Evolutionary conservation across 1,140 invertebrate genomes (phyloP).

Genomic region (Tetragonula clypearis): DNA sequence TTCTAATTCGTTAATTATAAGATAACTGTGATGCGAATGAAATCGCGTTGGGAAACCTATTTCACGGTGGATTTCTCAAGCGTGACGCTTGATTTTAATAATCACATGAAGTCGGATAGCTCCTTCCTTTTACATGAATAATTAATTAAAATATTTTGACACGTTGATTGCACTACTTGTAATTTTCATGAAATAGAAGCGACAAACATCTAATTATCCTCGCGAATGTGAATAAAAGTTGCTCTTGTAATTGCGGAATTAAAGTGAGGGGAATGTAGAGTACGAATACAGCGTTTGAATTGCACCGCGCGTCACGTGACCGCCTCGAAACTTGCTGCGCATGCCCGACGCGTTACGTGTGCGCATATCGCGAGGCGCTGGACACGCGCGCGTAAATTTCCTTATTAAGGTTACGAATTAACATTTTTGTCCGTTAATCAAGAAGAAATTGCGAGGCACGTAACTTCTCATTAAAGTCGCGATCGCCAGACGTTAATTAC

Average conservation of each 20-base stretch:
- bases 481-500: constrained; percentile 57
- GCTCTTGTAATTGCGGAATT: not conserved
- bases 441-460: constrained; percentile 30
- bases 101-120: not conserved
- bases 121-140: not conserved
- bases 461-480: constrained; percentile 62
- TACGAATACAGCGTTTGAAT: constrained; percentile 17
- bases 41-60: constrained; percentile 32
- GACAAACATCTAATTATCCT: not conserved
- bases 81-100: constrained; percentile 33
- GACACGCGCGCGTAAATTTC: constrained; percentile 24
- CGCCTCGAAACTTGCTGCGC: not conserved
- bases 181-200: not conserved
- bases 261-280: not conserved
- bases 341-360: not conserved
- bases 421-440: constrained; percentile 47
- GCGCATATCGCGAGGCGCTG: not conserved
- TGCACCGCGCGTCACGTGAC: not conserved
- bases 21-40: constrained; percentile 36
- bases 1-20: constrained; percentile 40
- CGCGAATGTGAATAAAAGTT: not conserved
- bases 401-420: constrained; percentile 50
- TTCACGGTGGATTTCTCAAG: constrained; percentile 48
- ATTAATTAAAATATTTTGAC: constrained; percentile 44
- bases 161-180: constrained; percentile 26